Percentiles rank a stretch among this genome's conserved stretches.
Evolutionary conservation across 2,113 vertebrate genomes (phyloP).

Genomic region (Clarias magur): DNA sequence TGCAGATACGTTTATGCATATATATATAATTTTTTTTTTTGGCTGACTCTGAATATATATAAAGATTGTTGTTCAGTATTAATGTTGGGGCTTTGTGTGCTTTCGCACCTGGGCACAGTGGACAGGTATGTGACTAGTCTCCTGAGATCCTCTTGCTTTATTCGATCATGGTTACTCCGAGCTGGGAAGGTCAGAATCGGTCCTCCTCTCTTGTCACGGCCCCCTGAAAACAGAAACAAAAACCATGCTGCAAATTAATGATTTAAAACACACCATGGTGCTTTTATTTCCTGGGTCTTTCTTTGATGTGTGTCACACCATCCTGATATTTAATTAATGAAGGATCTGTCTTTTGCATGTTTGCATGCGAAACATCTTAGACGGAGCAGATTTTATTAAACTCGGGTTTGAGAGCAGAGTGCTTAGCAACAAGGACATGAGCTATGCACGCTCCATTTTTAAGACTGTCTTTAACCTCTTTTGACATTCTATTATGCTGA

Average conservation of each 20-base stretch:
- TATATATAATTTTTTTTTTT: neutral
- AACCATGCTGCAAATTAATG: neutral
- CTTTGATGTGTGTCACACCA: neutral
- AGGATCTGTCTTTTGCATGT: neutral
- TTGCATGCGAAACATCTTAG: neutral
- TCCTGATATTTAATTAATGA: neutral
- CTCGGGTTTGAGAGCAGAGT: neutral
- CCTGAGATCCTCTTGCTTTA: constrained; percentile 95
- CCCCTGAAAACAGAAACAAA: constrained; percentile 75
- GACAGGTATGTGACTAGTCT: constrained; percentile 98
- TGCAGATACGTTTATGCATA: too few species aligned
- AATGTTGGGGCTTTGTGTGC: neutral
- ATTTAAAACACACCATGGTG: neutral
- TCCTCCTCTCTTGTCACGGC: constrained; percentile 95
- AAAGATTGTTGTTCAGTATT: neutral
- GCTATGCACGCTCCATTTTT: neutral
- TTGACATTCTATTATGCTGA: neutral
- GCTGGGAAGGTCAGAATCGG: constrained; percentile 96
- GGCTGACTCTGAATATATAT: neutral
- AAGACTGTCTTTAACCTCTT: neutral
- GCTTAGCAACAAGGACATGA: neutral
- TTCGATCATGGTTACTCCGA: constrained; percentile 97
- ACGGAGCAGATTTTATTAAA: neutral
- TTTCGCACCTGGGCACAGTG: constrained; percentile 87
- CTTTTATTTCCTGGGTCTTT: neutral